Evolutionary conservation across 2,888 invertebrate species (phyloP), one percentile per base, ranked within the genome.

Genomic region (Theretra japonica): DNA sequence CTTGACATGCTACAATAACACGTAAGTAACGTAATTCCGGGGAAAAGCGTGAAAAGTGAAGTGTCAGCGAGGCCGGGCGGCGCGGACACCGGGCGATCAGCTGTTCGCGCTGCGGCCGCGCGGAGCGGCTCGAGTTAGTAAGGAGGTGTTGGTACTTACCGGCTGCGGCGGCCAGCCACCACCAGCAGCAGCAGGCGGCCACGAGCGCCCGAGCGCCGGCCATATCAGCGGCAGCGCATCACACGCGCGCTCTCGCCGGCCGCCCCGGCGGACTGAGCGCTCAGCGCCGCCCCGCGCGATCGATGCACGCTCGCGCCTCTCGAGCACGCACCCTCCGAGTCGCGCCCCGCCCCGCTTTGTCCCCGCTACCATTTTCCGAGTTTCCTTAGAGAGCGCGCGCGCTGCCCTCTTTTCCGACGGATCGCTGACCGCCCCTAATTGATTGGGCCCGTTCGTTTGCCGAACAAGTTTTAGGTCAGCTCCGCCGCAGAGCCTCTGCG

Each of bases 151-250:
- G 23, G 88, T 90, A 94, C 94, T 94, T 84, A 95, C 94, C 94
- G 94, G 93, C 92, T 91, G 94, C 90, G 86, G 89, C 86, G 83
- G 90, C 90, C 89, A 94, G 93, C 94, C 94, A 94, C 94, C 94
- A 94, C 92, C 93, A 93, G 91, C 90, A 91, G 88, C 89, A 93
- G 90, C 91, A 92, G 90, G 89, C 93, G 94, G 92, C 90, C 87
- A 92, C 91, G 91, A 94, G 94, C 94, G 94, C 91, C 94, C 94
- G 94, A 93, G 93, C 93, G 94, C 93, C 94, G 94, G 94, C 92
- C 95, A 94, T 94, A 71, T 93, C 87, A 94, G 91, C 90, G 93
- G 86, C 89, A 90, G 91, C 94, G 94, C 95, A 94, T 94, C 89
- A 91, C 85, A 92, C 92, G 93, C 88, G 94, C 94, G 94, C 91